Base-by-base conservation (phyloP, 2,797 vertebrate genomes). In the Morelia viridis region DNA sequence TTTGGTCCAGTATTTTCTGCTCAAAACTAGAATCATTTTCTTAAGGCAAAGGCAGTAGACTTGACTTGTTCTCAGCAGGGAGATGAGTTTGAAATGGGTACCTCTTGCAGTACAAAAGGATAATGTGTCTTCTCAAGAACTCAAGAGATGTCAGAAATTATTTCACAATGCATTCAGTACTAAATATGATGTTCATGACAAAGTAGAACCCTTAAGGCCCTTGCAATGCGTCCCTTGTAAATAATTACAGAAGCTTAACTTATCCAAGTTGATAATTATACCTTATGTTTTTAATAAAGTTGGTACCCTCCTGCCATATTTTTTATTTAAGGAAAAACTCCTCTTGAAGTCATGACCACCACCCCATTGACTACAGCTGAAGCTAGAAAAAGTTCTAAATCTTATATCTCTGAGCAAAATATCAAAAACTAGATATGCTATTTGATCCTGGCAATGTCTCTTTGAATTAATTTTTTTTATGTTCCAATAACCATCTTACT, bases 401-500 rank as follows among this genome's bases (percentile, higher is more conserved):
- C 92, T 95, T 88, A 91, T 10, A 92, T 89, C 9, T 89, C 76
- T 50, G 1, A 92, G 91, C 58, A 90, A 93, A 76, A 46, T 90
- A 95, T 92, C 87, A 92, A 92, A 93, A 95, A 90, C 0, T 76
- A 91, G 65, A 90, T 7, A 91, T 95, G 64, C 71, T 95, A 92
- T 94, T 28, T 94, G 84, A 96, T 94, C 31, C 31, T 93, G 64
- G 15, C 19, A 94, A 65, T 62, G 91, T 50, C 89, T 95, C 68
- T 90, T 94, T 53, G 88, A 93, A 92, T 89, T 93, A 93, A 24
- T 50, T 10, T 84, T 95, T 93, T 95, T 94, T 17, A 31, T 93
- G 94, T 96, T 76, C 86, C 92, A 91, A 95, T 95, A 96, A 91
- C 94, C 76, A 92, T 93, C 35, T 26, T 95, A 89, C 64, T 94